Percentiles rank a stretch among this genome's conserved stretches.
These are phyloP conservation scores for Mythimna albipuncta DNA, from an alignment of 2,888 invertebrate genomes.

Conservation along the genomic window DNA sequence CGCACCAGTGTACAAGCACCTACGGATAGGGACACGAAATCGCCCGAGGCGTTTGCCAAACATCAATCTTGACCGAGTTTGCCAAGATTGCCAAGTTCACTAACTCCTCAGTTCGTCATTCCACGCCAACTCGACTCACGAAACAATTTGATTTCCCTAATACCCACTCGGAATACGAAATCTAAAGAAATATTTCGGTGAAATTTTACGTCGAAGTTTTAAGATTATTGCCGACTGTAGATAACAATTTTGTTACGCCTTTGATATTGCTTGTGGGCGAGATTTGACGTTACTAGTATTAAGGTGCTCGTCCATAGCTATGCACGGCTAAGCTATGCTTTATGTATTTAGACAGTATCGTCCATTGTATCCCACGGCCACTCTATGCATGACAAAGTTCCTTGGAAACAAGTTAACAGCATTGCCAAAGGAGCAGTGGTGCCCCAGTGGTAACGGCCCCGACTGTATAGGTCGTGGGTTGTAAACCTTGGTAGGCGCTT, in stretches of 20 bases:
- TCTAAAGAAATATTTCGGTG: constrained; percentile 62
- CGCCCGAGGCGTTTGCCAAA: constrained; percentile 67
- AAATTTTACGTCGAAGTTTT: constrained; percentile 58
- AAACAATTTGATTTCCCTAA: constrained; percentile 75
- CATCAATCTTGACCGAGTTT: constrained; percentile 70
- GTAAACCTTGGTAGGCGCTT: no score
- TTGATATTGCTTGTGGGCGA: constrained; percentile 46
- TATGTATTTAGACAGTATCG: background rate
- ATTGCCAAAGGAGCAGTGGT: background rate
- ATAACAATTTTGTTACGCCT: constrained; percentile 56
- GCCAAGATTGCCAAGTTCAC: constrained; percentile 71
- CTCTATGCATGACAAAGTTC: background rate
- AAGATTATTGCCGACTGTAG: constrained; percentile 53
- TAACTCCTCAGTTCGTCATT: constrained; percentile 71
- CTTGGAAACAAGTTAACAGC: background rate
- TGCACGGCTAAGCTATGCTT: background rate
- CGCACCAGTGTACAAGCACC: constrained; percentile 57
- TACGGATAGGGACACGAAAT: constrained; percentile 49
- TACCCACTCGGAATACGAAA: constrained; percentile 68
- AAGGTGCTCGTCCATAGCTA: background rate
- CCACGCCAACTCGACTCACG: constrained; percentile 67
- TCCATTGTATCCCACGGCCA: background rate
- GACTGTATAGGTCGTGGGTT: no score
- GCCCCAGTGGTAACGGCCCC: no score
- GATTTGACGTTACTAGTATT: constrained; percentile 43